Percentiles rank a stretch among this genome's conserved stretches.
These are phyloP conservation scores for Anodontia alba DNA, from an alignment of 2,888 invertebrate species.

Conservation along the genomic window DNA sequence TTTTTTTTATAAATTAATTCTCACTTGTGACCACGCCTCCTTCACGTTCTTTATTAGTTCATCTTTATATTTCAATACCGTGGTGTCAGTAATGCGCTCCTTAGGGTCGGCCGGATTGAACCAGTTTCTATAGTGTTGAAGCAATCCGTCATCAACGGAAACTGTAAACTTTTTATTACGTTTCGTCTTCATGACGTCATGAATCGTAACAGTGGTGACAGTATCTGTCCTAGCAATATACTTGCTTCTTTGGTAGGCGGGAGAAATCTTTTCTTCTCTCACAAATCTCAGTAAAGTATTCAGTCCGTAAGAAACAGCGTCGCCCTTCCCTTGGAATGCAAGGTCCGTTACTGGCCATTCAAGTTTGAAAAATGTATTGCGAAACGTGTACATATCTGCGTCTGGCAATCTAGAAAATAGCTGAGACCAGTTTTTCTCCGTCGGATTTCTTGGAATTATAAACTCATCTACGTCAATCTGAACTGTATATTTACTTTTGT, in stretches of 20 bases:
- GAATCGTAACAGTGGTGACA: conserved; percentile 71
- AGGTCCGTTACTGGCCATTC: conserved; percentile 62
- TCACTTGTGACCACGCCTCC: conserved; percentile 37
- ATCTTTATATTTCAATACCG: conserved; percentile 51
- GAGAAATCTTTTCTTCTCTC: conserved; percentile 62
- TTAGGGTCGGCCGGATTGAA: conserved; percentile 49
- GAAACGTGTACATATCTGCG: conserved; percentile 53
- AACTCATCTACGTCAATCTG: conserved; percentile 83
- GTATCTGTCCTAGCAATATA: conserved; percentile 67
- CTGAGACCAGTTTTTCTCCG: conserved; percentile 64
- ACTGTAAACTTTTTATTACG: conserved; percentile 32
- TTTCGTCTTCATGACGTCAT: conserved; percentile 60
- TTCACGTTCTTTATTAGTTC: conserved; percentile 51
- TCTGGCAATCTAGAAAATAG: conserved; percentile 47
- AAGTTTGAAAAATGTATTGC: conserved; percentile 73
- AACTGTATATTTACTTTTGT: conserved; percentile 73
- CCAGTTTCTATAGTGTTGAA: conserved; percentile 77
- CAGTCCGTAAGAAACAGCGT: conserved; percentile 62
- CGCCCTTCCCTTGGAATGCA: conserved; percentile 44
- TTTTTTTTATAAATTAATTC: too few relatives aligned
- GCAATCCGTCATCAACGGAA: conserved; percentile 43
- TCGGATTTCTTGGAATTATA: conserved; percentile 74
- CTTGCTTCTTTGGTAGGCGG: conserved; percentile 67
- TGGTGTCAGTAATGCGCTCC: conserved; percentile 41
- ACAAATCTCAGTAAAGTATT: conserved; percentile 67